These are phyloP conservation scores for Mesembrinibis cayennensis DNA, from an alignment of 2,113 vertebrate species.

Conservation along the genomic window DNA sequence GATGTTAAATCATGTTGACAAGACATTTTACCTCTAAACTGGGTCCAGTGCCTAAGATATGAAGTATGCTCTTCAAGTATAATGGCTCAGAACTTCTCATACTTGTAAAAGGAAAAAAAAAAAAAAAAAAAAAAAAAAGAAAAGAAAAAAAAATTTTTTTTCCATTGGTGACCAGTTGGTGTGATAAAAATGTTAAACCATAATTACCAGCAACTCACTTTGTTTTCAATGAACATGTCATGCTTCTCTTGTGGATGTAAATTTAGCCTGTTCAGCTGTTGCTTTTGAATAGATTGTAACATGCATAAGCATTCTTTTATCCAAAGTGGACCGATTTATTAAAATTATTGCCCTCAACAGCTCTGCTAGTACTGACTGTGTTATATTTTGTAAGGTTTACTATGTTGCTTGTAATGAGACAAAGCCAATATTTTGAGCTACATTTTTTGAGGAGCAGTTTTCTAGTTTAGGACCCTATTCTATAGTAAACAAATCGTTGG, in stretches of 20 bases:
- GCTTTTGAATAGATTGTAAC: conserved; percentile 35
- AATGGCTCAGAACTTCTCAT: background rate
- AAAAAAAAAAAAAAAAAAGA: background rate
- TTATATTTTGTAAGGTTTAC: conserved; percentile 23
- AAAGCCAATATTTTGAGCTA: conserved; percentile 13
- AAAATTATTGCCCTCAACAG: background rate
- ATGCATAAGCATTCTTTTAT: conserved; percentile 8
- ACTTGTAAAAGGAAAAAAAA: background rate
- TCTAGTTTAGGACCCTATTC: background rate
- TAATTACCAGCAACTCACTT: conserved; percentile 9
- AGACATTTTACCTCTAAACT: conserved; percentile 15
- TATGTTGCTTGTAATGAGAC: background rate
- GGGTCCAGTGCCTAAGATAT: conserved; percentile 31
- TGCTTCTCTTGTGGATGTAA: conserved; percentile 19
- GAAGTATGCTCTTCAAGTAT: conserved; percentile 17
- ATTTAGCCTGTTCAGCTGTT: conserved; percentile 45
- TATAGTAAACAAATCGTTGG: background rate
- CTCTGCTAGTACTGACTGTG: conserved; percentile 9
- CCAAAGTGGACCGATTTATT: background rate
- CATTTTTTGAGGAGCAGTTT: conserved; percentile 27
- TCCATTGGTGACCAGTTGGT: background rate
- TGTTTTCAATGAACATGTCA: conserved; percentile 3
- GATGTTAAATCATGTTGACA: background rate
- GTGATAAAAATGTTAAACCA: background rate
- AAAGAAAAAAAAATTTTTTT: background rate